Evolutionary conservation across 1,140 invertebrate species (phyloP).

Genomic region (Pseudoatta argentina): DNA sequence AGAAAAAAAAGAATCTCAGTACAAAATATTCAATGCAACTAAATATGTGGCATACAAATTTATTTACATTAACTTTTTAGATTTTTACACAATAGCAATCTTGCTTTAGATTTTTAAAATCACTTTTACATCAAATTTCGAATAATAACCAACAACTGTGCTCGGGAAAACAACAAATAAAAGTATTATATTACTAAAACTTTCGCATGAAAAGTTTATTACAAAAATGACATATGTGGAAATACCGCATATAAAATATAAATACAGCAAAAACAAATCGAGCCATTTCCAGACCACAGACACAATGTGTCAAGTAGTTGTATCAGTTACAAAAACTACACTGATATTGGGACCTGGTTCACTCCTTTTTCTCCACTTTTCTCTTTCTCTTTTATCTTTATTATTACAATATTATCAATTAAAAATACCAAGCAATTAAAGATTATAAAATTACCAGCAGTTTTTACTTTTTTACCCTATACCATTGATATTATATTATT

Average conservation of each 20-base stretch:
- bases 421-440: not conserved
- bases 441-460: not conserved
- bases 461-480: not conserved
- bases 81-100: not conserved
- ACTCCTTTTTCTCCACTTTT: not conserved
- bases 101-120: conserved; percentile 39
- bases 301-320: conserved; percentile 45
- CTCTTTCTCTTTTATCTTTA: not conserved
- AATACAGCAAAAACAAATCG: conserved; percentile 32
- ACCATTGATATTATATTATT: not conserved
- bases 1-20: not conserved
- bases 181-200: conserved; percentile 44
- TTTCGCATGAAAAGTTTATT: conserved; percentile 40
- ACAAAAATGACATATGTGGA: conserved; percentile 48
- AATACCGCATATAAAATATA: conserved; percentile 52
- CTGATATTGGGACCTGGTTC: not conserved
- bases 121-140: conserved; percentile 20
- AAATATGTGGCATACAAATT: not conserved
- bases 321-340: conserved; percentile 22
- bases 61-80: not conserved
- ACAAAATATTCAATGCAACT: not conserved
- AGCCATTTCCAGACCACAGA: conserved; percentile 10
- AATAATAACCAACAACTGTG: conserved; percentile 33
- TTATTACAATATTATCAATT: not conserved
- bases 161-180: conserved; percentile 37